Evolutionary conservation across 2,113 vertebrate species (phyloP), one percentile per base, ranked within the genome.

Genomic region (Noturus placidus): DNA sequence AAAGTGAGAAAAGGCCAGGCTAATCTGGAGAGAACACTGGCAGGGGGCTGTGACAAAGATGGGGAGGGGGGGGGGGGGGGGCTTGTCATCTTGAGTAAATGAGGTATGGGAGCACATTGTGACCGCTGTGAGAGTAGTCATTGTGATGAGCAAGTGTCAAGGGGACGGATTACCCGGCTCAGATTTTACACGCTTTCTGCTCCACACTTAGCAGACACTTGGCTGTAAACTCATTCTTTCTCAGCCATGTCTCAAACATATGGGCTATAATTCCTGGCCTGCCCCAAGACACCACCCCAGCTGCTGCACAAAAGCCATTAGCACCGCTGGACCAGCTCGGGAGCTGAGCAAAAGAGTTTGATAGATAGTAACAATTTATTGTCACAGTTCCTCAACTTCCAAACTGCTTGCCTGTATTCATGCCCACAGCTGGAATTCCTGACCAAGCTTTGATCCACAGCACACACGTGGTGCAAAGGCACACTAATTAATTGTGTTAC

Each of bases 401-500:
- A 50, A 46, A 65, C 50, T 65, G 72, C 54, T 35, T 61, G 57
- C 59, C 20, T 17, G 59, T 17, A 7, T 42, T 25, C 20, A 61
- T 57, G 35, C 38, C 63, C 77, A 69, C 76, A 67, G 79, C 57
- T 35, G 82, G 59, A 87, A 50, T 80, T 87, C 84, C 86, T 69
- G 82, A 86, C 46, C 50, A 59, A 38, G 50, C 77, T 30, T 35
- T 42, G 54, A 80, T 67, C 86, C 72, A 79, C 54, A 25, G 57
- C 72, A 72, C 38, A 81, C 84, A 27, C 25, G n/a, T 63, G 56
- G 80, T 74, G 78, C 85, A 54, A 27, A 30, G 82, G 74, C 59
- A 67, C 82, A 89, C 87, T 91, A 90, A 91, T 90, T 78, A 90
- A 91, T 90, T 72, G 78, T 88, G 85, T 89, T 87, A 91, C 87